Conservation (phyloP, 2,888 invertebrate genomes). For the Acanthopleura granulata region DNA sequence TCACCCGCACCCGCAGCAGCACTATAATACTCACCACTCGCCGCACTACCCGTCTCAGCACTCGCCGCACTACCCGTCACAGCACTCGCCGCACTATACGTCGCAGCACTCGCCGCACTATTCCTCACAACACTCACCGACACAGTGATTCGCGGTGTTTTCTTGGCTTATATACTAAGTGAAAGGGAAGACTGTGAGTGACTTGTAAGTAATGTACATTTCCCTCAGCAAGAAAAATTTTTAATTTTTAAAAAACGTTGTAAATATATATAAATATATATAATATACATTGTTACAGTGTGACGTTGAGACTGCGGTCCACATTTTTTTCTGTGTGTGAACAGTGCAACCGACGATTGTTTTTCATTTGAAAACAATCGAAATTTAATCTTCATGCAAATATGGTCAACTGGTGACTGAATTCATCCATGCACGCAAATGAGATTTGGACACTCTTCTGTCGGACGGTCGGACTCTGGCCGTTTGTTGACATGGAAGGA, state of each 20-base stretch:
- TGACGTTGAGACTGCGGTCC: too few relatives aligned
- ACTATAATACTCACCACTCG: slow-evolving; percentile 19
- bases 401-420: background rate
- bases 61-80: slow-evolving; percentile 17
- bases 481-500: too few relatives aligned
- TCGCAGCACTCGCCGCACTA: slow-evolving; percentile 21
- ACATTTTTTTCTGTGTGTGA: too few relatives aligned
- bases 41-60: slow-evolving; percentile 20
- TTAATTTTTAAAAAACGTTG: background rate
- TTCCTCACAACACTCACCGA: slow-evolving; percentile 17
- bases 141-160: background rate
- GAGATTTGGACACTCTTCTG: background rate
- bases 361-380: too few relatives aligned
- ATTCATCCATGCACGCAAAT: background rate
- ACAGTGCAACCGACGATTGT: too few relatives aligned
- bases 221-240: background rate
- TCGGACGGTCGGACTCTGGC: too few relatives aligned
- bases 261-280: slow-evolving; percentile 5
- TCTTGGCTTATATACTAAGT: background rate
- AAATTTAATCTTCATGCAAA: background rate
- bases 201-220: slow-evolving; percentile 8
- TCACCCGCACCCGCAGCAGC: slow-evolving; percentile 22
- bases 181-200: slow-evolving; percentile 6
- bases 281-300: background rate
- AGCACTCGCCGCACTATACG: slow-evolving; percentile 20